These are phyloP conservation scores for Carcina quercana DNA, from an alignment of 2,888 invertebrate species.

Conservation along the genomic window DNA sequence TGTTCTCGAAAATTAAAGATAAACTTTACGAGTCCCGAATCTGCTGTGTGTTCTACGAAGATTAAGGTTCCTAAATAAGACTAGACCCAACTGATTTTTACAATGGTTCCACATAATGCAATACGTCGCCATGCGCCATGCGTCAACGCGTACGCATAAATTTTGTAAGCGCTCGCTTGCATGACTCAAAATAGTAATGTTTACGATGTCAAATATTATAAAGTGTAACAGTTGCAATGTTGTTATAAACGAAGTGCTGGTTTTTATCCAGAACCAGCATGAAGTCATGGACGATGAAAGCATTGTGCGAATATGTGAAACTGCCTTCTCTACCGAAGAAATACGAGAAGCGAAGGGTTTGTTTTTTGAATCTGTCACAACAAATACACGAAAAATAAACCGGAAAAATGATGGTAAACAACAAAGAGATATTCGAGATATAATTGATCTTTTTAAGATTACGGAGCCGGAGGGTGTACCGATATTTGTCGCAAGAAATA, in stretches of 20 bases:
- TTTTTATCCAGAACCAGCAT: slow-evolving; percentile 15
- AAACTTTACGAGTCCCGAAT: no score
- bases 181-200: no score
- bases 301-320: slow-evolving; percentile 12
- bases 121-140: no score
- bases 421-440: slow-evolving; percentile 8
- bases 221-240: slow-evolving; percentile 9
- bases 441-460: slow-evolving; percentile 8
- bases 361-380: slow-evolving; percentile 11
- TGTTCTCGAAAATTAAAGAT: no score
- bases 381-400: slow-evolving; percentile 1
- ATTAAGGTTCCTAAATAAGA: no score
- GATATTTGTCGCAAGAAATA: slow-evolving; percentile 11
- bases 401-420: slow-evolving; percentile 11
- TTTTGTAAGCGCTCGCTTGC: no score
- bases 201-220: slow-evolving; percentile 1
- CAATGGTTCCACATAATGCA: no score
- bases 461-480: slow-evolving; percentile 7
- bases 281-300: slow-evolving; percentile 15
- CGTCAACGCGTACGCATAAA: no score
- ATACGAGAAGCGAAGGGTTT: slow-evolving; percentile 14
- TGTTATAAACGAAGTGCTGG: slow-evolving; percentile 8
- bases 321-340: slow-evolving; percentile 13
- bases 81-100: no score
- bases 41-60: no score